Evolutionary conservation across 2,113 vertebrate species (phyloP), one percentile per base, ranked within the genome.

Genomic region (Varanus komodoensis): DNA sequence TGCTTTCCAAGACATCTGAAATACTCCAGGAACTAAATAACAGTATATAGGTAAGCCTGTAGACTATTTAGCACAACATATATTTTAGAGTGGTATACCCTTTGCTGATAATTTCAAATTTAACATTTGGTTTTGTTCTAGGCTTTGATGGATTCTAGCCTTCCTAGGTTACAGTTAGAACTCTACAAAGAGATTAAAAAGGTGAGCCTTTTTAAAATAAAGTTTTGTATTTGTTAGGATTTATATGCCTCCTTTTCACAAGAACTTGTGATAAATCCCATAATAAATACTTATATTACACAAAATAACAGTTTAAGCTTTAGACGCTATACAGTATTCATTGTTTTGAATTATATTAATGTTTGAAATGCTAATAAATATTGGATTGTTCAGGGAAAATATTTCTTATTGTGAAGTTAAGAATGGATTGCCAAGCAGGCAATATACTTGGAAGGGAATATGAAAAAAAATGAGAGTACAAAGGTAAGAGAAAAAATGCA

Each of bases 101-200:
- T 90, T 6, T 2, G 0, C 2, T 90, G 27, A 94, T 17, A 88
- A 44, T 54, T 32, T 27, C 32, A 1, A 8, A 0, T 91, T 94
- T 77, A 92, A 17, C 57, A 78, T 90, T 29, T 0, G 0, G 91
- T 92, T 84, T 94, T 92, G 17, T 94, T 95, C 61, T 87, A 99
- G 99, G 99, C 98, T n/a, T 96, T 99, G 96, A 99, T 99, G 98
- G 99, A 99, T 94, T 99, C 99, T 23, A 99, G 98, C 94, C 97
- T 99, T 91, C 99, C 99, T 2, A 96, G 99, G 93, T 96, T 99
- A 77, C 99, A 99, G 95, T 95, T 99, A 75, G 99, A 99, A 88
- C 97, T 99, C 8, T 99, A 99, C 93, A 99, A 99, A 97, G 99
- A 99, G 95, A 99, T 99, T 91, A 99, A 99, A 97, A 99, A 99